Evolutionary conservation across 2,113 vertebrate species (phyloP).

Genomic region (Clarias magur): DNA sequence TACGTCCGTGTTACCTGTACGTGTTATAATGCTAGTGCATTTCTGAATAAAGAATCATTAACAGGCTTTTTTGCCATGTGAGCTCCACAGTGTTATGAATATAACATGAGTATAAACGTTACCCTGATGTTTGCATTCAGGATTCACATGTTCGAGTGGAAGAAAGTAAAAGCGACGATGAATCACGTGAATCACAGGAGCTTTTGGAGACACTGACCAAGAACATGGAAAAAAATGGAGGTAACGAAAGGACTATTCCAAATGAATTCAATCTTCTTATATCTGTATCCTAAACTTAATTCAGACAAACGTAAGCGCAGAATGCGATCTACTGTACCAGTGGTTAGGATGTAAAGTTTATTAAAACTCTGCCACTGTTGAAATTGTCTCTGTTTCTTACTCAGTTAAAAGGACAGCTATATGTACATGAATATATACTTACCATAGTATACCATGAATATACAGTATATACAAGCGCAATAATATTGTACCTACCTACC

Average conservation of each 20-base stretch:
- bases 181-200: constrained; percentile 67
- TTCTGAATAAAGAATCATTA: not conserved
- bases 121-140: constrained; percentile 48
- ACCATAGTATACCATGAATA: too few species aligned
- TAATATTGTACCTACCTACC: too few species aligned
- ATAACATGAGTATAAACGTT: not conserved
- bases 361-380: not conserved
- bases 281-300: not conserved
- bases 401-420: not conserved
- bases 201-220: constrained; percentile 77
- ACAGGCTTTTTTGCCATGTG: not conserved
- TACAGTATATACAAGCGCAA: too few species aligned
- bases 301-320: not conserved
- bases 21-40: not conserved
- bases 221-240: constrained; percentile 77
- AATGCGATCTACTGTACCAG: not conserved
- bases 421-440: too few species aligned
- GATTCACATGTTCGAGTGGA: constrained; percentile 50
- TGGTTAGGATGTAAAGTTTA: not conserved
- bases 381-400: not conserved
- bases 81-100: not conserved
- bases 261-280: not conserved
- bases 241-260: constrained; percentile 51
- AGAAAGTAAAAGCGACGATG: constrained; percentile 58
- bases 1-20: too few species aligned